A percentile compares a stretch with the other conserved stretches of the same genome.
Evolutionary conservation across 2,797 vertebrate genomes (phyloP).

Genomic region (Sebastiscus tertius): DNA sequence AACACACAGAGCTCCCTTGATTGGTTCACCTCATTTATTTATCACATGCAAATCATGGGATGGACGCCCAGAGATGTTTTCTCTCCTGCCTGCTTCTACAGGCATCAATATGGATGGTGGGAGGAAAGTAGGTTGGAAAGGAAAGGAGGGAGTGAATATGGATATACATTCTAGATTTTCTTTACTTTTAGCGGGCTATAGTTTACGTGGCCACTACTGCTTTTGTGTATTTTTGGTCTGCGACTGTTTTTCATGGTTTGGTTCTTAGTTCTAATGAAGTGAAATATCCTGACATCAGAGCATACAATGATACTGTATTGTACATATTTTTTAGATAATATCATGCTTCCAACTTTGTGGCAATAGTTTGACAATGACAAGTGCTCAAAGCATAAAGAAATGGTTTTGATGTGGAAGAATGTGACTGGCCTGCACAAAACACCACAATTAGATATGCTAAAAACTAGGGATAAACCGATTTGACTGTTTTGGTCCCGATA

Average conservation of each 20-base stretch:
- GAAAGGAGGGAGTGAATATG: background rate
- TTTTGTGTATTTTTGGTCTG: background rate
- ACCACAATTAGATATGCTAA: background rate
- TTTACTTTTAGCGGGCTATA: background rate
- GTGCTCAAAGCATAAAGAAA: background rate
- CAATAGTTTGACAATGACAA: background rate
- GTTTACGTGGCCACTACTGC: no score
- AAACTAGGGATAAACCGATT: background rate
- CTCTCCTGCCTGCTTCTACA: slow-evolving; percentile 29
- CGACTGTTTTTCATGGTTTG: background rate
- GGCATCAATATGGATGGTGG: slow-evolving; percentile 64
- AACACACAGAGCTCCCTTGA: slow-evolving; percentile 69
- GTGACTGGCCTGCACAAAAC: background rate
- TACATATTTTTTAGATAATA: no score
- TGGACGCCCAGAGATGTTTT: slow-evolving; percentile 47
- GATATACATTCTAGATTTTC: background rate
- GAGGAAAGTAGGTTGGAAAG: slow-evolving; percentile 16
- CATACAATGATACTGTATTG: background rate
- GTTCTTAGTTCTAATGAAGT: background rate
- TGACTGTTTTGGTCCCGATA: no score
- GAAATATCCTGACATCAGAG: background rate
- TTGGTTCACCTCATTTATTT: slow-evolving; percentile 82
- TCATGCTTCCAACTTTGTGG: background rate
- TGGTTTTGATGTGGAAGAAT: background rate
- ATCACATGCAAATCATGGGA: slow-evolving; percentile 82